Evolutionary conservation across 2,113 vertebrate species (phyloP), one percentile per base, ranked within the genome.

Genomic region (Natator depressus): DNA sequence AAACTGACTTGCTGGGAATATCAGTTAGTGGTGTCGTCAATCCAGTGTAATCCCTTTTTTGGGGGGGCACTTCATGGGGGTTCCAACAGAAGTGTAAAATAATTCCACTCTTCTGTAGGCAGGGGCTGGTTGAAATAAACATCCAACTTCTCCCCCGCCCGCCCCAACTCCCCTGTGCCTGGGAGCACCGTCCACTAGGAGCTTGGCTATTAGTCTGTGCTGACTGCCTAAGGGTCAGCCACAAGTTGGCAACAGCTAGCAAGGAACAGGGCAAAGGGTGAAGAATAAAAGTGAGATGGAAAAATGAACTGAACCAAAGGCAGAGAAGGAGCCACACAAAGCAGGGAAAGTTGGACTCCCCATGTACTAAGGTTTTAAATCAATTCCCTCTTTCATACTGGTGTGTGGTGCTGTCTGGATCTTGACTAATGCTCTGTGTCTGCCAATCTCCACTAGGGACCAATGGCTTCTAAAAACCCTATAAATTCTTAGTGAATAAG

Each of bases 401-500:
- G 12, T 46, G 72, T 76, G 72, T 76, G 72, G n/a, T 46, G 11
- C 72, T 76, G 38, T 46, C 72, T 46, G 72, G 72, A 65, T n/a
- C 38, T 76, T 46, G 38, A 76, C n/a, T 25, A 12, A 76, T 76
- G 22, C n/a, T 76, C 72, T 76, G 69, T 42, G 42, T 76, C 38
- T 25, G 38, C 38, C 0, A 0, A 10, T 11, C 72, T 51, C 72
- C 87, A 75, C 4, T 27, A 38, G 0, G 0, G 0, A 31, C n/a
- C 1, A 1, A 4, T n/a, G 85, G 6, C 0, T 0, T 82, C 35
- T 51, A 17, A 65, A 42, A 25, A 50, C 53, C 69, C 89, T 2
- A 1, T 54, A 65, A n/a, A 51, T 1, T 80, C 1, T 0, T 46
- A 0, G 0, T 17, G 82, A 50, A 19, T 12, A 50, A 95, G 55